Percentiles rank a stretch among this genome's conserved stretches.
phyloP scores from a whole-genome alignment of 1,140 invertebrate species.

The Plodia interpunctella region DNA sequence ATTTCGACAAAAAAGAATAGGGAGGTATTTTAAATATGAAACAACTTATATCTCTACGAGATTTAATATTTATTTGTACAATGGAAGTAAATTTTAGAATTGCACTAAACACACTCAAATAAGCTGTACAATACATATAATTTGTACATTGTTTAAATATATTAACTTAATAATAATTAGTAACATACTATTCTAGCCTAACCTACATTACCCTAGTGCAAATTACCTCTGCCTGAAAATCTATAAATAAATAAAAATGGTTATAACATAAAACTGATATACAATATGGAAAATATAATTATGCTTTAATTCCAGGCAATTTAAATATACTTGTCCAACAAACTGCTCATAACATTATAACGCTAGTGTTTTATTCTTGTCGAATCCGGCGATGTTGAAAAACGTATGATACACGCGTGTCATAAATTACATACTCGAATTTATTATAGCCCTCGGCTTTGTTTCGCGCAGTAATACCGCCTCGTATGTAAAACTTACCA shows the following conservation, averaged over 20 bases:
- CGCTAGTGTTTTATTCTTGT: too few relatives aligned
- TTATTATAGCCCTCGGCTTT: too few relatives aligned
- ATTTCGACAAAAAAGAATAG: too few relatives aligned
- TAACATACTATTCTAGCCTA: background rate
- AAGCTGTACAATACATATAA: slow-evolving; percentile 28
- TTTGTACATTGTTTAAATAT: slow-evolving; percentile 23
- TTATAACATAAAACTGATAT: background rate
- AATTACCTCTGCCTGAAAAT: background rate
- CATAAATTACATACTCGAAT: too few relatives aligned
- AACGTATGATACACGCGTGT: too few relatives aligned
- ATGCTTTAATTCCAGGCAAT: too few relatives aligned
- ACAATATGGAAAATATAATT: too few relatives aligned
- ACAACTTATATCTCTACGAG: background rate
- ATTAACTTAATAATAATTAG: background rate
- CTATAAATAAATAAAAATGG: background rate
- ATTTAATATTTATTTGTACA: slow-evolving; percentile 3
- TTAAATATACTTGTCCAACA: too few relatives aligned
- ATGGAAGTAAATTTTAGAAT: slow-evolving; percentile 28
- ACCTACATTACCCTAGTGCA: background rate
- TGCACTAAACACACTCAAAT: slow-evolving; percentile 29
- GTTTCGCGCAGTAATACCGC: too few relatives aligned
- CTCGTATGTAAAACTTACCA: too few relatives aligned
- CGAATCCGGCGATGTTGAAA: too few relatives aligned
- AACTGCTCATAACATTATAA: too few relatives aligned
- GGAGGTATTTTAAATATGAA: background rate